These are phyloP conservation scores for Orchesellides sinensis DNA, from an alignment of 2,888 invertebrate species.

Conservation along the genomic window DNA sequence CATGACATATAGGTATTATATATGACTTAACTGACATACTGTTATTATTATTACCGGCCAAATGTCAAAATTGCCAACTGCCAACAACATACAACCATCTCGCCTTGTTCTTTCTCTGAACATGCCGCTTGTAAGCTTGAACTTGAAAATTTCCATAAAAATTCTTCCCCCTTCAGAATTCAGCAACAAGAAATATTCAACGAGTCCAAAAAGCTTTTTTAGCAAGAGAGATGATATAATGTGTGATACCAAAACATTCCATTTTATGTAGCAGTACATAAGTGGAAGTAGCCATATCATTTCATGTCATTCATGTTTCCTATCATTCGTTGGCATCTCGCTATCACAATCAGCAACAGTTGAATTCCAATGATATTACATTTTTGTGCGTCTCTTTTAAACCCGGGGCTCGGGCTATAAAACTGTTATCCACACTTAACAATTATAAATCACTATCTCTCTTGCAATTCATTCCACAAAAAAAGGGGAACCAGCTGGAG, in stretches of 20 bases:
- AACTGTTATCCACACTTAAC: slow-evolving; percentile 31
- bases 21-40: not conserved
- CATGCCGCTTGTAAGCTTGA: not conserved
- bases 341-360: not conserved
- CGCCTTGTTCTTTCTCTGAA: not conserved
- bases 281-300: slow-evolving; percentile 24
- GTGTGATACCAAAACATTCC: not conserved
- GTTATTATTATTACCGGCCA: slow-evolving; percentile 10
- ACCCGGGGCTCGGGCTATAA: slow-evolving; percentile 24
- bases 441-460: not conserved
- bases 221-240: no score
- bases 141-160: slow-evolving; percentile 25
- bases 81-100: not conserved
- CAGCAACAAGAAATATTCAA: no score
- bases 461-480: not conserved
- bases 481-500: slow-evolving; percentile 27
- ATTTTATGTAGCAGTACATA: not conserved
- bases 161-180: slow-evolving; percentile 12
- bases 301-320: slow-evolving; percentile 51
- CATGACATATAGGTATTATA: not conserved
- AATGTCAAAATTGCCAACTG: slow-evolving; percentile 42
- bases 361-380: slow-evolving; percentile 14
- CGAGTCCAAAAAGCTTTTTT: slow-evolving; percentile 12
- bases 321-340: slow-evolving; percentile 48
- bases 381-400: no score